Evolutionary conservation across 2,888 invertebrate species (phyloP).

Genomic region (Spialia ferax): DNA sequence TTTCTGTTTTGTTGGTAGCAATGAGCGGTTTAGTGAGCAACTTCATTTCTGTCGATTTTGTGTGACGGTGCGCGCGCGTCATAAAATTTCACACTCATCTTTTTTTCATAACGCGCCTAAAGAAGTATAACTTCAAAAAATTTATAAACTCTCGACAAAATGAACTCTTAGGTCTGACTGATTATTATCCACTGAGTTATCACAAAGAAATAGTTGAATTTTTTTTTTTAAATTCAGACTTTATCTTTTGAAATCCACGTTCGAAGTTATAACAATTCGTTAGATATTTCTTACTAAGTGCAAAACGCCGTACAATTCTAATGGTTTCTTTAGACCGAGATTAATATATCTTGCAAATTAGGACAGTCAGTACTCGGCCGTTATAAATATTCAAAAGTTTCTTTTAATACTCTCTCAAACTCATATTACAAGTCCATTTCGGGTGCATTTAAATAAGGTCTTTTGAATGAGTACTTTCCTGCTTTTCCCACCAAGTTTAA

Average conservation of each 20-base stretch:
- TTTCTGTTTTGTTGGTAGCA: too few relatives aligned
- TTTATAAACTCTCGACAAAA: too few relatives aligned
- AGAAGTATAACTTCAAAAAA: too few relatives aligned
- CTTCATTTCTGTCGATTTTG: too few relatives aligned
- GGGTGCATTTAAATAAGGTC: conserved; percentile 44
- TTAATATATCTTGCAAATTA: conserved; percentile 61
- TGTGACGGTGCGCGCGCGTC: too few relatives aligned
- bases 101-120: too few relatives aligned
- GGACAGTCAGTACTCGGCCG: conserved; percentile 47
- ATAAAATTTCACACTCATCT: too few relatives aligned
- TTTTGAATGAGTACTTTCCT: conserved; percentile 5
- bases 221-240: too few relatives aligned
- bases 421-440: conserved; percentile 49
- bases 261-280: neutral
- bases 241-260: neutral
- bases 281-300: conserved; percentile 25
- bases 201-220: too few relatives aligned
- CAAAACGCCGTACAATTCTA: conserved; percentile 40
- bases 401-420: conserved; percentile 47
- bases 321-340: conserved; percentile 52
- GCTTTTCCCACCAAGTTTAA: neutral
- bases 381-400: conserved; percentile 58
- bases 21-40: too few relatives aligned
- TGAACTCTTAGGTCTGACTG: too few relatives aligned
- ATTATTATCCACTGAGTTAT: too few relatives aligned